phyloP scores from a whole-genome alignment of 2,113 vertebrate species.

The Merops nubicus region DNA sequence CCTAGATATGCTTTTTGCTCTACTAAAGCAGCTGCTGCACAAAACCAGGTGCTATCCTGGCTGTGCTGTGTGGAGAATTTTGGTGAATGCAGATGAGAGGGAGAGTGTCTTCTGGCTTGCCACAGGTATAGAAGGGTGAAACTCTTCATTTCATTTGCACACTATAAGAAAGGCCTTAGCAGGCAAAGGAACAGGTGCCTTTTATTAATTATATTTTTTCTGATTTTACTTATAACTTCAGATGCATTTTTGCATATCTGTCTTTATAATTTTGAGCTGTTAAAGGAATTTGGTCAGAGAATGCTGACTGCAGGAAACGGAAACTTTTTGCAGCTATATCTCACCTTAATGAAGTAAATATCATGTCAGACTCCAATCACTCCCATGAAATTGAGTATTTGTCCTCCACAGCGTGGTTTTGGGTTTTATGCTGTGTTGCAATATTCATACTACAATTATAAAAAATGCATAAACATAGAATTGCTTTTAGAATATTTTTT shows the following conservation, averaged over 20 bases:
- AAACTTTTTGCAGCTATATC: not conserved
- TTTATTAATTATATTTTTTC: not conserved
- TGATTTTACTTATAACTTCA: not conserved
- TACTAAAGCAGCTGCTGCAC: not conserved
- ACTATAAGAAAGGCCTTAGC: not conserved
- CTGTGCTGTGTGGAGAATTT: not conserved
- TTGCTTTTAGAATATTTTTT: slow-evolving; percentile 19
- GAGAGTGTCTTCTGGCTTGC: not conserved
- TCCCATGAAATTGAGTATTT: not conserved
- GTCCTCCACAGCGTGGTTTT: not conserved
- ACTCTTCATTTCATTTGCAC: not conserved
- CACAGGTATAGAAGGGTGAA: not conserved
- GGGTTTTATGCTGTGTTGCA: not conserved
- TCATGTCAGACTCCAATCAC: not conserved
- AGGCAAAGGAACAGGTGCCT: not conserved
- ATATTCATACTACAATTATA: slow-evolving; percentile 48
- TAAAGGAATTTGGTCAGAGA: not conserved
- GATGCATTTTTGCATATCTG: not conserved
- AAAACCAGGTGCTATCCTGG: not conserved
- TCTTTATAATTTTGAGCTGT: not conserved
- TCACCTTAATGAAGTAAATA: slow-evolving; percentile 11
- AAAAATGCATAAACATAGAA: slow-evolving; percentile 49
- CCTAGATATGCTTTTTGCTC: not conserved
- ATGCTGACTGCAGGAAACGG: not conserved
- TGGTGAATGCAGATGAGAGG: not conserved